Evolutionary conservation across 2,113 vertebrate species (phyloP).

Genomic region (Heterotilapia buettikoferi): DNA sequence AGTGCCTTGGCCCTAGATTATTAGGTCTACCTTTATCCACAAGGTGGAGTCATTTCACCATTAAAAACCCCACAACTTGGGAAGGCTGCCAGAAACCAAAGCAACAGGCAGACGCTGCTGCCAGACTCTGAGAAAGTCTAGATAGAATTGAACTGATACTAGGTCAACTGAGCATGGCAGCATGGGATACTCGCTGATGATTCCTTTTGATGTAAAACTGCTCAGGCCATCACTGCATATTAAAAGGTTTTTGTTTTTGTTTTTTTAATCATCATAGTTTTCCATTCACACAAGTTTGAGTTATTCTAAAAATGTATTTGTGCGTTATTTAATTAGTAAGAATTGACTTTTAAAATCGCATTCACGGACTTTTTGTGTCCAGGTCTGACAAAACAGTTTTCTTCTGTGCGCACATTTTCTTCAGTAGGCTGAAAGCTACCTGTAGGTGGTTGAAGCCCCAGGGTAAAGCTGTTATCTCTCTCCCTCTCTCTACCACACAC

Average conservation of each 20-base stretch:
- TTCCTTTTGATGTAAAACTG: neutral
- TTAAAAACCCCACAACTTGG: rapidly evolving
- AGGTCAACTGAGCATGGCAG: neutral
- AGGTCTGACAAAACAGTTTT: neutral
- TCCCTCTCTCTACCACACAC: neutral
- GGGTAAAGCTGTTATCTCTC: neutral
- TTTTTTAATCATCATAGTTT: neutral
- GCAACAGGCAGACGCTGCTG: slow-evolving; percentile 7
- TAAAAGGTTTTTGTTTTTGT: neutral
- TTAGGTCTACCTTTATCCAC: neutral
- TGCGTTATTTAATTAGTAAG: neutral
- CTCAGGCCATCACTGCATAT: neutral
- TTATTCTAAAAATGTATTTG: neutral
- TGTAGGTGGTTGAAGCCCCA: neutral
- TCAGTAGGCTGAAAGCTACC: neutral
- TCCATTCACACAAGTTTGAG: neutral
- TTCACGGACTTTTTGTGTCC: neutral
- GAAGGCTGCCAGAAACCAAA: neutral
- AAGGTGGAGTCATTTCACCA: slow-evolving; percentile 33
- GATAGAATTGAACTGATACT: neutral
- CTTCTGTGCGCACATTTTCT: neutral
- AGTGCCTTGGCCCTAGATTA: rapidly evolving
- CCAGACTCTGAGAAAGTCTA: neutral
- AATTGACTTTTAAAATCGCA: neutral
- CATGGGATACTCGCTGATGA: neutral